Conservation (phyloP, 1,140 invertebrate species). For the Contarinia nasturtii region DNA sequence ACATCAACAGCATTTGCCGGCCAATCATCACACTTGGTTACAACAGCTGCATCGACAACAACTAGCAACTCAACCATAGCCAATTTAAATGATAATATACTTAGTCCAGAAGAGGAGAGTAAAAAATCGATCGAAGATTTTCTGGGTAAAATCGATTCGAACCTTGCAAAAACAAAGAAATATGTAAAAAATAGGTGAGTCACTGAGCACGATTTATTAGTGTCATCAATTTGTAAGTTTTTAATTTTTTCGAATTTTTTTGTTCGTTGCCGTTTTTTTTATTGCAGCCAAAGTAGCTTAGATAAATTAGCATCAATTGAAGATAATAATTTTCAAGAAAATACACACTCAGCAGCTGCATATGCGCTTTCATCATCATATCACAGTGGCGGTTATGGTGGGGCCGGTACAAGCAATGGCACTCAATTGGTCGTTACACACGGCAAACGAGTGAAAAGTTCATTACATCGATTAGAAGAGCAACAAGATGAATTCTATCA, state of each 20-base stretch:
- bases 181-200: conserved; percentile 63
- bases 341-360: conserved; percentile 15
- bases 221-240: background rate
- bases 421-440: conserved; percentile 51
- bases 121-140: conserved; percentile 53
- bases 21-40: conserved; percentile 16
- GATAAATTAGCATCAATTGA: conserved; percentile 20
- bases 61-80: conserved; percentile 6
- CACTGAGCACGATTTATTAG: conserved; percentile 52
- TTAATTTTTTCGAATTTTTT: conserved; percentile 3
- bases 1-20: conserved; percentile 16
- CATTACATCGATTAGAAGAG: conserved; percentile 57
- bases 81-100: conserved; percentile 27
- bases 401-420: conserved; percentile 21
- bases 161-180: conserved; percentile 65
- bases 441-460: conserved; percentile 53
- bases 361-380: conserved; percentile 12
- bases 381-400: conserved; percentile 15
- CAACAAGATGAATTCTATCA: conserved; percentile 77
- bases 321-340: conserved; percentile 24
- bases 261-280: conserved; percentile 4
- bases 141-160: conserved; percentile 68
- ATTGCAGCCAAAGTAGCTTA: conserved; percentile 17
- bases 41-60: conserved; percentile 8
- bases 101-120: conserved; percentile 43